These are phyloP conservation scores for Aradophagus sp. DNA, from an alignment of 1,140 invertebrate species.

Conservation along the genomic window DNA sequence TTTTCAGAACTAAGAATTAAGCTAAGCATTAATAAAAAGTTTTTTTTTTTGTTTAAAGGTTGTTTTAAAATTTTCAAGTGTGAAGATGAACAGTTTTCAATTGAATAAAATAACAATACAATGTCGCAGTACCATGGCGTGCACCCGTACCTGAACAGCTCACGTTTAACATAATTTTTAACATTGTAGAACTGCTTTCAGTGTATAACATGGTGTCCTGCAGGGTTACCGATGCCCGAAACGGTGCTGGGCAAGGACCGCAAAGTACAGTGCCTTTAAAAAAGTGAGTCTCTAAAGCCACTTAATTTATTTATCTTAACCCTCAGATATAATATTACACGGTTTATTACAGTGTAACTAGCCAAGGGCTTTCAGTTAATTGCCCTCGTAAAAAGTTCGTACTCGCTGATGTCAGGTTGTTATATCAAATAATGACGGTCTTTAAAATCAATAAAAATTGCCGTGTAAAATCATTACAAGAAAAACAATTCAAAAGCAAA, in stretches of 20 bases:
- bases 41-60: no score
- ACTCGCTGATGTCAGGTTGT: slow-evolving; percentile 14
- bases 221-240: slow-evolving; percentile 92
- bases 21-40: no score
- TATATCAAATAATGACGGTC: not conserved
- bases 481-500: no score
- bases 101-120: no score
- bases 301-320: slow-evolving; percentile 18
- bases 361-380: slow-evolving; percentile 31
- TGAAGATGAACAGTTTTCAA: no score
- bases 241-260: slow-evolving; percentile 85
- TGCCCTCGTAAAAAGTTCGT: slow-evolving; percentile 30
- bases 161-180: slow-evolving; percentile 66
- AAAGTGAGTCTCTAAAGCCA: slow-evolving; percentile 89
- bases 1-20: no score
- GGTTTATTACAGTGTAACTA: slow-evolving; percentile 45
- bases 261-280: slow-evolving; percentile 98
- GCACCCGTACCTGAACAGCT: slow-evolving; percentile 47
- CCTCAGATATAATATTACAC: slow-evolving; percentile 40
- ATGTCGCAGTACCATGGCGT: slow-evolving; percentile 59
- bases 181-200: slow-evolving; percentile 80
- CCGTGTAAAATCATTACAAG: not conserved
- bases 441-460: not conserved
- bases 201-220: slow-evolving; percentile 98
- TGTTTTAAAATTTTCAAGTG: no score